These are phyloP conservation scores for Drosophila suboccidentalis DNA, from an alignment of 2,888 invertebrate genomes.

Conservation along the genomic window DNA sequence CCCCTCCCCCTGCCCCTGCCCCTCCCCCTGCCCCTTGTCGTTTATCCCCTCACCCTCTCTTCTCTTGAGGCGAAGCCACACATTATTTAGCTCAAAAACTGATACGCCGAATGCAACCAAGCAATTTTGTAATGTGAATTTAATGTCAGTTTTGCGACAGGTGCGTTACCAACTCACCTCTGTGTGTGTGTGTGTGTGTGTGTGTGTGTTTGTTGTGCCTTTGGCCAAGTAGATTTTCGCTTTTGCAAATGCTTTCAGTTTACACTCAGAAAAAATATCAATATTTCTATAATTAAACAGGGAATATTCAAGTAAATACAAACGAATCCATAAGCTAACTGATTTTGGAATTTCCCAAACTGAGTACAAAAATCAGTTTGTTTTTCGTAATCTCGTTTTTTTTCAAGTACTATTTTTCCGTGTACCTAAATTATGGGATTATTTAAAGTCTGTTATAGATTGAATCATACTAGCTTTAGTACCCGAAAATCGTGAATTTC, in stretches of 20 bases:
- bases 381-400: too few relatives aligned
- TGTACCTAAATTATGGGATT: too few relatives aligned
- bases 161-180: conserved; percentile 61
- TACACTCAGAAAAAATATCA: background rate
- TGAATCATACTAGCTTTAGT: too few relatives aligned
- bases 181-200: conserved; percentile 10
- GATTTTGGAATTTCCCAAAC: too few relatives aligned
- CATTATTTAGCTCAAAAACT: conserved; percentile 70
- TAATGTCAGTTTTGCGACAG: conserved; percentile 79
- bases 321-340: too few relatives aligned
- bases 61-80: conserved; percentile 13
- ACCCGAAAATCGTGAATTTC: too few relatives aligned
- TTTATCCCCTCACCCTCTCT: background rate
- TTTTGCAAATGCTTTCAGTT: conserved; percentile 48
- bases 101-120: conserved; percentile 76
- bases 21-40: background rate
- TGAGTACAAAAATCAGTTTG: too few relatives aligned
- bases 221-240: conserved; percentile 45
- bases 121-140: conserved; percentile 79
- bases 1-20: background rate
- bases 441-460: too few relatives aligned
- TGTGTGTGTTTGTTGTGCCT: conserved; percentile 25
- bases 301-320: too few relatives aligned
- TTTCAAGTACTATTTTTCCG: too few relatives aligned
- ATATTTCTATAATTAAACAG: too few relatives aligned